Evolutionary conservation across 2,797 vertebrate species (phyloP).

Genomic region (Xenops minutus): DNA sequence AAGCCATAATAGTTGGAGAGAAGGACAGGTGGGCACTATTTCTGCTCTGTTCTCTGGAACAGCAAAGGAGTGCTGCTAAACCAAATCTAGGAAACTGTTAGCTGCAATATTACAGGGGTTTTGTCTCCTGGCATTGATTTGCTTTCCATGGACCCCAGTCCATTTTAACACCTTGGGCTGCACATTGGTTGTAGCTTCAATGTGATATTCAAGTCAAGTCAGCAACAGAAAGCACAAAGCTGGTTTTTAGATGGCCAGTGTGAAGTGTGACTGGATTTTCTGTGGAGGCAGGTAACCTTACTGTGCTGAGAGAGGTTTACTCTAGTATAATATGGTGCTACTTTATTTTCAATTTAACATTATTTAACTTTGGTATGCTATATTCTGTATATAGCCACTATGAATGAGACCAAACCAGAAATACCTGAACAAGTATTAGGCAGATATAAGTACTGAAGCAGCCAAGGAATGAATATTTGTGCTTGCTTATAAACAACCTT

Average conservation of each 20-base stretch:
- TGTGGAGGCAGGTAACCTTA: background rate
- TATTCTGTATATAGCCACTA: background rate
- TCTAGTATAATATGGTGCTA: background rate
- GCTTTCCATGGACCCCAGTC: background rate
- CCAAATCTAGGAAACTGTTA: background rate
- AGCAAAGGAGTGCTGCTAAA: background rate
- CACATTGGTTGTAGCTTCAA: background rate
- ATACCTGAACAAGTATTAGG: background rate
- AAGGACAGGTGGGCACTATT: background rate
- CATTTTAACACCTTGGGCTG: accelerated
- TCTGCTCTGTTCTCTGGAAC: background rate
- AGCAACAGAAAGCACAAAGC: background rate
- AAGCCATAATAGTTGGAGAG: background rate
- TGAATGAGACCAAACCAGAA: background rate
- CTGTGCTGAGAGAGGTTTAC: background rate
- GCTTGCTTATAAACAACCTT: background rate
- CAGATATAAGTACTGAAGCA: background rate
- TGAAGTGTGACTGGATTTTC: background rate
- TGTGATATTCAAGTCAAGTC: background rate
- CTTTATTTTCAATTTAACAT: background rate
- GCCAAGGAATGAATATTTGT: background rate
- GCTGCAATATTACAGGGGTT: background rate
- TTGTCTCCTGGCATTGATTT: background rate
- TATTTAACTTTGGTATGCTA: background rate
- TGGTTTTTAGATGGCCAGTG: background rate